Conservation (phyloP, 2,888 invertebrate genomes). For the Drosophila tripunctata region DNA sequence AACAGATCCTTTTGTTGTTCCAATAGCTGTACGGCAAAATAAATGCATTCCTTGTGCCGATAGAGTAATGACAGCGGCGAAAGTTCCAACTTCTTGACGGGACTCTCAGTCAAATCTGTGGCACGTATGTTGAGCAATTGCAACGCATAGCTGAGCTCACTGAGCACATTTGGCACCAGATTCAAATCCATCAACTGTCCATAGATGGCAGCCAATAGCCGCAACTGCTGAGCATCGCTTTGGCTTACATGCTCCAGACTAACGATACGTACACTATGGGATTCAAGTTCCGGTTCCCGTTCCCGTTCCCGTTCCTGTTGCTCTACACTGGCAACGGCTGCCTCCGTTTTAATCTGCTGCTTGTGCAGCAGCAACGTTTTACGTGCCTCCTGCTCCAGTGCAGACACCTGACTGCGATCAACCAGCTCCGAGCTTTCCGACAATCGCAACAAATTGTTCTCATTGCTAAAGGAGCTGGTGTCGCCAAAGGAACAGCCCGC, state of each 20-base stretch:
- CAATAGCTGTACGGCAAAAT: conserved; percentile 89
- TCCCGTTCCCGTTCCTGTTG: conserved; percentile 26
- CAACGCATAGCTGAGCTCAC: conserved; percentile 81
- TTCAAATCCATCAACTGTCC: conserved; percentile 82
- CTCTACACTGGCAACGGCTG: conserved; percentile 30
- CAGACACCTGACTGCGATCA: conserved; percentile 72
- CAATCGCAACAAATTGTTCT: conserved; percentile 82
- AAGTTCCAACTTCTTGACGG: background rate
- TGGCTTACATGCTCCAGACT: conserved; percentile 67
- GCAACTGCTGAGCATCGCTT: conserved; percentile 52
- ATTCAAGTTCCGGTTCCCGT: no score
- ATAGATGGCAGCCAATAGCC: conserved; percentile 79
- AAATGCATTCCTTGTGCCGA: conserved; percentile 86
- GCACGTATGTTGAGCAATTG: conserved; percentile 78
- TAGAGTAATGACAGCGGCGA: conserved; percentile 16
- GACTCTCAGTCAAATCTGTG: background rate
- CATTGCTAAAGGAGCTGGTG: conserved; percentile 82
- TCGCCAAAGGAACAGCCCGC: conserved; percentile 56
- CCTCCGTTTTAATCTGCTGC: conserved; percentile 73
- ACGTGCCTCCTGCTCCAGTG: conserved; percentile 77
- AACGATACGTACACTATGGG: conserved; percentile 27
- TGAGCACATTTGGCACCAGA: conserved; percentile 81
- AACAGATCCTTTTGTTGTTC: conserved; percentile 86
- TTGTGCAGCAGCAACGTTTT: conserved; percentile 76
- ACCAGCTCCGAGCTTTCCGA: conserved; percentile 77